Base-by-base conservation (phyloP, 2,888 invertebrate species). In the Nomada lathburiana region DNA sequence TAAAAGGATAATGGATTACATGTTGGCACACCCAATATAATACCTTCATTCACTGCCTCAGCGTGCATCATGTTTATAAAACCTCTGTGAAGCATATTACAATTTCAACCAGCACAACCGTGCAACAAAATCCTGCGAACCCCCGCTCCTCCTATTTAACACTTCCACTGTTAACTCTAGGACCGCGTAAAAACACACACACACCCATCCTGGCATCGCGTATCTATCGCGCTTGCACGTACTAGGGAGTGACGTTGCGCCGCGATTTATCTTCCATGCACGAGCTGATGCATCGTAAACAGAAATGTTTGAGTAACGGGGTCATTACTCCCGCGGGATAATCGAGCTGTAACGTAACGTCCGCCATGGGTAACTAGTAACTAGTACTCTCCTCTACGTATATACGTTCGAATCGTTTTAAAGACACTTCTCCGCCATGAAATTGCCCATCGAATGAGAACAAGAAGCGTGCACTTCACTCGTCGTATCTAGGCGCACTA, bases 301-400 rank as follows among this genome's bases (percentile, higher is more conserved):
- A 83, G 82, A 77, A 81, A 87, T 72, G 82, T 80, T 84, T 80
- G 84, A 80, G 62, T 68, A 79, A 84, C 80, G 76, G 76, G 87
- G 84, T 88, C 88, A 76, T 86, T 88, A 87, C 80, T 77, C 84
- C 62, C 71, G 50, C 57, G 65, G 80, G 68, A 86, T 86, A 86
- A 86, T 88, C 84, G 75, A 64, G 79, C 80, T 82, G 84, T 84
- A 88, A 78, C 75, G 67, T 87, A 87, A 82, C 67, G 69, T 64
- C 78, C 71, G 64, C 29, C 55, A 44, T 60, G 36, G 26, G 65
- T 69, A 60, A n/a, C 47, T 44, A 64, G 55, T 44, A 36, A 36
- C 36, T 36, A 36, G 36, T 67, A n/a, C 42, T 16, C 23, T 11
- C 16, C 59, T 10, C 36, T 36, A 10, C 47, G 23, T 11, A 63